phyloP scores from a whole-genome alignment of 2,888 invertebrate genomes.

The Spisula solida region DNA sequence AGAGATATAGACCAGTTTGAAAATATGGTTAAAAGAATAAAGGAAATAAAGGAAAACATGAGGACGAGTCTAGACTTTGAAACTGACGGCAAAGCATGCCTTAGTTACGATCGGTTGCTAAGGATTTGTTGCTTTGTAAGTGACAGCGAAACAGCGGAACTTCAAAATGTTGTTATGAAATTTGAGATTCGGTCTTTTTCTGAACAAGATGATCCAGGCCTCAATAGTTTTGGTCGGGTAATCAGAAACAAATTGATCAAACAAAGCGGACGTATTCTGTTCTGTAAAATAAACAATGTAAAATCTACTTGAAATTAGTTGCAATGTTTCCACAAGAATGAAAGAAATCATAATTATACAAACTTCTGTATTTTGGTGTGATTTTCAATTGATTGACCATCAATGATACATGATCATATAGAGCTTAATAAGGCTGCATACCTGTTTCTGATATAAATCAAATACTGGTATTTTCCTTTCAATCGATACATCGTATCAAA shows the following conservation, averaged over 20 bases:
- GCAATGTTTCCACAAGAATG: no score
- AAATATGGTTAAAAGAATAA: slow-evolving; percentile 28
- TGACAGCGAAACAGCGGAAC: slow-evolving; percentile 30
- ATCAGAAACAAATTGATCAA: neutral
- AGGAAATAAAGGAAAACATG: slow-evolving; percentile 23
- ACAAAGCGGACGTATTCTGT: no score
- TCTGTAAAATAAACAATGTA: no score
- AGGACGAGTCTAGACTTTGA: slow-evolving; percentile 39
- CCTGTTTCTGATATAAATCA: no score
- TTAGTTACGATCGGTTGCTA: slow-evolving; percentile 61
- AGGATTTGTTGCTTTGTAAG: slow-evolving; percentile 52
- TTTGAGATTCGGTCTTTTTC: slow-evolving; percentile 40
- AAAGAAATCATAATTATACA: no score
- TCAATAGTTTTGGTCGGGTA: neutral
- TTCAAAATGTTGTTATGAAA: slow-evolving; percentile 46
- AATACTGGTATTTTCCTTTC: no score
- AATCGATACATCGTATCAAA: no score
- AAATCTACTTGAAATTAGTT: no score
- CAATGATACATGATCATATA: no score
- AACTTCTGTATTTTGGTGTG: no score
- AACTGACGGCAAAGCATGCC: neutral
- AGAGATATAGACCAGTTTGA: slow-evolving; percentile 35
- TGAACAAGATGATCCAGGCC: neutral
- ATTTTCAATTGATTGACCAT: no score
- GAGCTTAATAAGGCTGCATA: no score